These are phyloP conservation scores for Sinodicranocentrus sp. DNA, from an alignment of 2,888 invertebrate species.

Conservation along the genomic window DNA sequence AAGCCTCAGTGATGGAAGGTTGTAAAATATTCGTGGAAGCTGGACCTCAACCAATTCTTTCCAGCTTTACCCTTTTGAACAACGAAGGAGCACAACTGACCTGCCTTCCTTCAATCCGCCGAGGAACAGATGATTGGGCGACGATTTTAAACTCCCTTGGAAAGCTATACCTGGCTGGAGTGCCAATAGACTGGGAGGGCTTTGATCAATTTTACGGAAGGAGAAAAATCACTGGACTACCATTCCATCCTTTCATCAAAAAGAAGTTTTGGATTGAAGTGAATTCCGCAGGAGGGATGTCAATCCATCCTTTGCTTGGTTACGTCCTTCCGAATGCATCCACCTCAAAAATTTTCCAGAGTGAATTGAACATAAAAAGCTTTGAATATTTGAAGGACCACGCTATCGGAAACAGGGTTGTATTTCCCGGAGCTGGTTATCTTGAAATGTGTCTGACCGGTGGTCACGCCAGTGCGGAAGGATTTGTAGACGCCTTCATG, in stretches of 20 bases:
- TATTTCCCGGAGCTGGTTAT: constrained; percentile 62
- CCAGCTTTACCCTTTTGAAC: constrained; percentile 49
- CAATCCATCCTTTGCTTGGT: constrained; percentile 64
- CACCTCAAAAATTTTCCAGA: constrained; percentile 44
- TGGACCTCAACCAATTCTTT: constrained; percentile 66
- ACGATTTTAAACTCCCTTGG: constrained; percentile 49
- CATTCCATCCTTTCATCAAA: constrained; percentile 60
- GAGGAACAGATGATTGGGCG: constrained; percentile 39
- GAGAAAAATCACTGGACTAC: constrained; percentile 26
- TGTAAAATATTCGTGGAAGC: constrained; percentile 59
- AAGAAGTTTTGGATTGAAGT: constrained; percentile 51
- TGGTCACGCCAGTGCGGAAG: constrained; percentile 41
- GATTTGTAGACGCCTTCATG: constrained; percentile 25
- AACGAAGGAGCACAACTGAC: constrained; percentile 33
- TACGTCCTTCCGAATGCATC: constrained; percentile 52
- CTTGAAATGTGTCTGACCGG: constrained; percentile 58
- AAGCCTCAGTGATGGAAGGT: constrained; percentile 35
- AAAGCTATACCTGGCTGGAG: constrained; percentile 46
- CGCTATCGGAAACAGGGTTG: constrained; percentile 42
- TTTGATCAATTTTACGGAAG: constrained; percentile 42
- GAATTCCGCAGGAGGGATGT: not conserved
- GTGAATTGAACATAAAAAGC: constrained; percentile 28
- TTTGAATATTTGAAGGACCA: constrained; percentile 63
- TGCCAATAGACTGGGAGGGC: constrained; percentile 54
- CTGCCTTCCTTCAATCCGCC: constrained; percentile 56